Evolutionary conservation across 2,113 vertebrate genomes (phyloP).

Genomic region (Leucopternis melanops): DNA sequence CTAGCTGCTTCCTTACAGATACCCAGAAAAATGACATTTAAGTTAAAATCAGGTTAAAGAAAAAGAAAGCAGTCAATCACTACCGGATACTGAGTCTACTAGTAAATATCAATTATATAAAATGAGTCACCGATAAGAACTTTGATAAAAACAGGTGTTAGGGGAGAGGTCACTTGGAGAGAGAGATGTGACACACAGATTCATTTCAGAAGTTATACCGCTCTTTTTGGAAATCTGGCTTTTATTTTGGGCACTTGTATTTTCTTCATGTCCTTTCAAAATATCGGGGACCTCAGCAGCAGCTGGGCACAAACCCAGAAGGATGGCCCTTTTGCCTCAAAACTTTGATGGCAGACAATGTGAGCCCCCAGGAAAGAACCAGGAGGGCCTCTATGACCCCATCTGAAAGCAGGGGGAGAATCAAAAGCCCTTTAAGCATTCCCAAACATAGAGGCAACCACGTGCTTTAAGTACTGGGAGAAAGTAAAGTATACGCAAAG

Average conservation of each 20-base stretch:
- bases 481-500: neutral
- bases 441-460: neutral
- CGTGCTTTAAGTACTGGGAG: neutral
- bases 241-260: neutral
- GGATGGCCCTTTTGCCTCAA: neutral
- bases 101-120: neutral
- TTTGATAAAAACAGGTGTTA: neutral
- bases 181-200: neutral
- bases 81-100: neutral
- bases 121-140: neutral
- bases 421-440: neutral
- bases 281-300: neutral
- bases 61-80: neutral
- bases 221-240: neutral
- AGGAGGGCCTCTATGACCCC: neutral
- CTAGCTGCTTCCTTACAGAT: neutral
- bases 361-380: neutral
- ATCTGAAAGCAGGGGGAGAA: neutral
- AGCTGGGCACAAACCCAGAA: neutral
- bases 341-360: neutral
- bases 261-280: neutral
- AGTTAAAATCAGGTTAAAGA: constrained; percentile 6
- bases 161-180: neutral
- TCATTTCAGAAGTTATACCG: neutral
- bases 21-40: neutral